phyloP scores from a whole-genome alignment of 2,888 invertebrate species.

The Ptychoptera albimana region DNA sequence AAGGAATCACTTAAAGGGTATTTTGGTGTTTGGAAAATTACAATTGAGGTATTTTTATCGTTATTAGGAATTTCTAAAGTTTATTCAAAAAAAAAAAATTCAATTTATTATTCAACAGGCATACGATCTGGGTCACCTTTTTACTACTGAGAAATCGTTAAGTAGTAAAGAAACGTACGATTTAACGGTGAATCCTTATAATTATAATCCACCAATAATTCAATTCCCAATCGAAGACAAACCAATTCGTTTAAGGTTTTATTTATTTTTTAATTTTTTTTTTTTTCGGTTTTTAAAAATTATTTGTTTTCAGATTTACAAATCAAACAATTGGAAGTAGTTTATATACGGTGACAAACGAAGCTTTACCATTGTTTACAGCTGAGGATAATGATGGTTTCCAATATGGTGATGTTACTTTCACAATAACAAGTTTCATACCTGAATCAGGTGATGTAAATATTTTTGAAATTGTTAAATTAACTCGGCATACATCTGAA shows the following conservation, averaged over 20 bases:
- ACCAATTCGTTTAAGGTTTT: constrained; percentile 32
- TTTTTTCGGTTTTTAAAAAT: neutral
- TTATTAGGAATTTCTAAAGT: constrained; percentile 12
- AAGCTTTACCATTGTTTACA: constrained; percentile 28
- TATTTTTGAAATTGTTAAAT: constrained; percentile 14
- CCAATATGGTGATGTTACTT: constrained; percentile 37
- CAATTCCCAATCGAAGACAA: constrained; percentile 30
- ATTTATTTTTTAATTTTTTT: constrained; percentile 9
- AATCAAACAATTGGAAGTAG: constrained; percentile 12
- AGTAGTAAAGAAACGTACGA: constrained; percentile 31
- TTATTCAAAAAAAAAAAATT: no score
- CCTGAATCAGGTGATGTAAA: constrained; percentile 10
- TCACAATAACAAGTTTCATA: constrained; percentile 28
- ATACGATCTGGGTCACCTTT: constrained; percentile 35
- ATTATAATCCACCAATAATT: constrained; percentile 41
- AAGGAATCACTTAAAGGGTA: constrained; percentile 32
- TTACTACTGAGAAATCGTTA: no score
- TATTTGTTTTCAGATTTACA: constrained; percentile 6
- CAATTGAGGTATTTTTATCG: constrained; percentile 20
- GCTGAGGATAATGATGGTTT: constrained; percentile 41
- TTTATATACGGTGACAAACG: constrained; percentile 20
- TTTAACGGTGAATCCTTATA: constrained; percentile 36
- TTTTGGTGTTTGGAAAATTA: constrained; percentile 40
- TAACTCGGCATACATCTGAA: constrained; percentile 12
- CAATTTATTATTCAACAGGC: constrained; percentile 25